Evolutionary conservation across 2,797 vertebrate species (phyloP).

Genomic region (Sebastes aleutianus): DNA sequence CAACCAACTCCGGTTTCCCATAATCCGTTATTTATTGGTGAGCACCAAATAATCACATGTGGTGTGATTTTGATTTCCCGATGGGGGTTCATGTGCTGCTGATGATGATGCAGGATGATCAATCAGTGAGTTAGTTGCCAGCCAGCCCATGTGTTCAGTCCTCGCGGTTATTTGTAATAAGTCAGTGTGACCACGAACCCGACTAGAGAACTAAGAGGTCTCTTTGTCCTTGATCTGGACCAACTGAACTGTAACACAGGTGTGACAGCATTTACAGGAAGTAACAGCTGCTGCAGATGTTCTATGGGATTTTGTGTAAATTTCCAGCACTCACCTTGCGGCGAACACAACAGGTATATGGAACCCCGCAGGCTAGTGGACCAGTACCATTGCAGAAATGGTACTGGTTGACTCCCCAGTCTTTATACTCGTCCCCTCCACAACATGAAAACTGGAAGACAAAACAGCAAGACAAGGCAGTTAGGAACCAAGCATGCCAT

Average conservation of each 20-base stretch:
- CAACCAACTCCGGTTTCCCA: too few species aligned
- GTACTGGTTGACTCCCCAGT: slow-evolving; percentile 91
- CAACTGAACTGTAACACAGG: neutral
- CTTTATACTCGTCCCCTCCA: slow-evolving; percentile 89
- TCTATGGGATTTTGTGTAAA: neutral
- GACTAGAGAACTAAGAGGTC: neutral
- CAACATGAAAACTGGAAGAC: slow-evolving; percentile 89
- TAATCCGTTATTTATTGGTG: neutral
- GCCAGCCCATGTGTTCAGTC: neutral
- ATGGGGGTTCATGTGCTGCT: neutral
- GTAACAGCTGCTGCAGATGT: neutral
- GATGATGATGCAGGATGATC: too few species aligned
- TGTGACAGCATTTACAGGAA: neutral
- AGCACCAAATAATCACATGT: neutral
- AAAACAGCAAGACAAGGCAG: neutral
- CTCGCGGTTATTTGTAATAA: neutral
- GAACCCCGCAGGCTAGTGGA: slow-evolving; percentile 89
- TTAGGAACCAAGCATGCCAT: neutral
- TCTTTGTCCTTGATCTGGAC: neutral
- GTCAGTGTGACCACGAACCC: neutral
- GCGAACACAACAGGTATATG: slow-evolving; percentile 88
- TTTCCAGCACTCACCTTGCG: slow-evolving; percentile 67
- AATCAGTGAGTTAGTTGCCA: neutral
- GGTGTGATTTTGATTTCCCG: neutral
- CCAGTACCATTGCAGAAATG: slow-evolving; percentile 89